These are phyloP conservation scores for Agrochola lota DNA, from an alignment of 2,888 invertebrate species.

Conservation along the genomic window DNA sequence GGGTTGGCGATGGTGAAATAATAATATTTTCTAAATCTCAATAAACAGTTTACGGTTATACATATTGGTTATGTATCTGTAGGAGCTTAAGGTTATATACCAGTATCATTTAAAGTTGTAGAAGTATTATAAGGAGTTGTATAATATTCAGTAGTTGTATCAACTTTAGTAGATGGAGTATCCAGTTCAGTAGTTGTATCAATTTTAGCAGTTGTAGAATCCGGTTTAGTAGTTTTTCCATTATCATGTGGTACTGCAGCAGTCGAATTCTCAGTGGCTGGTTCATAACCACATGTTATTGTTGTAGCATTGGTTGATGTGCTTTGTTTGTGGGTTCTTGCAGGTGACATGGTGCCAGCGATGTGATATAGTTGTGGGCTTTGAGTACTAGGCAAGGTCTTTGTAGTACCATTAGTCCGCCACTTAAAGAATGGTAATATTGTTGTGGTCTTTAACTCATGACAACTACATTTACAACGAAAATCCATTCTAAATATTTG, in stretches of 20 bases:
- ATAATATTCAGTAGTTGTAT: too few relatives aligned
- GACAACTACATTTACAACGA: constrained; percentile 81
- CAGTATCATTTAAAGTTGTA: too few relatives aligned
- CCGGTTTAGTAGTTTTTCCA: background rate
- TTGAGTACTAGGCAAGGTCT: constrained; percentile 70
- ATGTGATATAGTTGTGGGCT: constrained; percentile 78
- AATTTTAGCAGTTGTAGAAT: too few relatives aligned
- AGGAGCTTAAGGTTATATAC: too few relatives aligned
- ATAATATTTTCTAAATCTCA: background rate
- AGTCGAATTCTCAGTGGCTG: background rate
- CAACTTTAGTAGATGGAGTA: too few relatives aligned
- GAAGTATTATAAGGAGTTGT: too few relatives aligned
- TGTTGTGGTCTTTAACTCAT: constrained; percentile 78
- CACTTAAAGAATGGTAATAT: constrained; percentile 80
- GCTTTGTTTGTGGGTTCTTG: background rate
- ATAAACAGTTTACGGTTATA: background rate
- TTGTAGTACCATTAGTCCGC: constrained; percentile 81
- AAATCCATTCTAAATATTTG: constrained; percentile 77
- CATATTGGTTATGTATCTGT: too few relatives aligned
- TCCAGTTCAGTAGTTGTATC: background rate
- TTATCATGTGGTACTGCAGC: too few relatives aligned
- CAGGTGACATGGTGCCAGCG: constrained; percentile 77
- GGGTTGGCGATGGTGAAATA: too few relatives aligned
- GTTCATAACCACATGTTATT: too few relatives aligned
- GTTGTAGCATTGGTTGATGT: background rate